Conservation (phyloP, 1,140 invertebrate genomes). For the Papilio helenus region DNA sequence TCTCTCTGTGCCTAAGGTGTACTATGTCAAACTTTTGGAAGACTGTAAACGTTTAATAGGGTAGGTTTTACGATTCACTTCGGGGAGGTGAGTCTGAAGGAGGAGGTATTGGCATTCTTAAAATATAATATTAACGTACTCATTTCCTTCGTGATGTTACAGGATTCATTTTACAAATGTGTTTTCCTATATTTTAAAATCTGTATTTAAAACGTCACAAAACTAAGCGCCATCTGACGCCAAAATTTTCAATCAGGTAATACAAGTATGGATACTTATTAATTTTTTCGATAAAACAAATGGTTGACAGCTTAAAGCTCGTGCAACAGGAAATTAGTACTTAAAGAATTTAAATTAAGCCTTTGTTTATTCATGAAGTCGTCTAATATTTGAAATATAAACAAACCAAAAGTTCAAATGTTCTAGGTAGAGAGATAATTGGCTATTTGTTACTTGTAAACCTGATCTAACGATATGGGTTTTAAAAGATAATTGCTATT, state of each 20-base stretch:
- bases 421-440: not conserved
- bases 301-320: not conserved
- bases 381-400: not conserved
- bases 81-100: slow-evolving; percentile 45
- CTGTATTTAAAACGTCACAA: not conserved
- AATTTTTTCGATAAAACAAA: not conserved
- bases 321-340: not conserved
- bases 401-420: not conserved
- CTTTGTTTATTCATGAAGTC: not conserved
- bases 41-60: slow-evolving; percentile 73
- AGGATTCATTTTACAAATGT: no score
- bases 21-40: slow-evolving; percentile 59
- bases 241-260: no score
- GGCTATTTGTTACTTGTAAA: not conserved
- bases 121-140: not conserved
- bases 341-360: not conserved
- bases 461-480: slow-evolving; percentile 4
- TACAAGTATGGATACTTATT: not conserved
- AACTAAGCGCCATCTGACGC: no score
- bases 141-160: not conserved
- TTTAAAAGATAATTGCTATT: slow-evolving; percentile 21
- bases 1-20: slow-evolving; percentile 45
- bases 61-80: slow-evolving; percentile 69
- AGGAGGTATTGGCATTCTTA: slow-evolving; percentile 28
- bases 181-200: not conserved